Conservation (phyloP, 2,888 invertebrate genomes). For the Lasioglossum figueresi region DNA sequence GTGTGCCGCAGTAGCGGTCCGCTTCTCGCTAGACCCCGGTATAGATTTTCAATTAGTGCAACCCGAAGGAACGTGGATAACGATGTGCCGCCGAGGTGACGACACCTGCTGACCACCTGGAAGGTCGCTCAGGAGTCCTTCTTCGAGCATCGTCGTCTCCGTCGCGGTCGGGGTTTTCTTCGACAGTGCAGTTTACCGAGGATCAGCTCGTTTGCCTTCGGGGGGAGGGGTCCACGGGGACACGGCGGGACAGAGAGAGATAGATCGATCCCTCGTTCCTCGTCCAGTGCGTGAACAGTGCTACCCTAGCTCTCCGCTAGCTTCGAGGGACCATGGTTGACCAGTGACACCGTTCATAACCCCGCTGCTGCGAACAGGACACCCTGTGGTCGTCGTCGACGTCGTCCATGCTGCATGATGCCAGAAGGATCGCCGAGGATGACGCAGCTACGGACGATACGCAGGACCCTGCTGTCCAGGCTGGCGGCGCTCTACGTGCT, state of each 20-base stretch:
- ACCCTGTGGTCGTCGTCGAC: not conserved
- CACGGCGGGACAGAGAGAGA: not conserved
- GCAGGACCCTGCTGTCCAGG: conserved; percentile 46
- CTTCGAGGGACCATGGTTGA: conserved; percentile 44
- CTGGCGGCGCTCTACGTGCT: conserved; percentile 53
- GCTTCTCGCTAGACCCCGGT: conserved; percentile 48
- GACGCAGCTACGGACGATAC: conserved; percentile 47
- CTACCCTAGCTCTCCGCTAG: conserved; percentile 23
- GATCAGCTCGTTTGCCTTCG: not conserved
- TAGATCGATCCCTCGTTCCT: conserved; percentile 42
- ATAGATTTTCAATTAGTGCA: conserved; percentile 74
- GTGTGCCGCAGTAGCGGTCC: conserved; percentile 76
- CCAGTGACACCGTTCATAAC: conserved; percentile 46
- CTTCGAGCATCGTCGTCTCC: not conserved
- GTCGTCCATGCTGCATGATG: conserved; percentile 53
- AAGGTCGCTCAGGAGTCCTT: conserved; percentile 37
- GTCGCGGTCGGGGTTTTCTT: not conserved
- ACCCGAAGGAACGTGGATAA: conserved; percentile 50
- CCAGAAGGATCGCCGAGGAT: conserved; percentile 53
- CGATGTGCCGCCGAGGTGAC: conserved; percentile 59
- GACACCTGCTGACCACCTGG: conserved; percentile 53
- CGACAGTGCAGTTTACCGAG: not conserved
- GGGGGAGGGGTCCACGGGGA: not conserved
- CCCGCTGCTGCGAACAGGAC: not conserved
- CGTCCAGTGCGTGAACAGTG: conserved; percentile 54